These are phyloP conservation scores for Pseudomyrmex dendroicus DNA, from an alignment of 1,140 invertebrate species.

Conservation along the genomic window DNA sequence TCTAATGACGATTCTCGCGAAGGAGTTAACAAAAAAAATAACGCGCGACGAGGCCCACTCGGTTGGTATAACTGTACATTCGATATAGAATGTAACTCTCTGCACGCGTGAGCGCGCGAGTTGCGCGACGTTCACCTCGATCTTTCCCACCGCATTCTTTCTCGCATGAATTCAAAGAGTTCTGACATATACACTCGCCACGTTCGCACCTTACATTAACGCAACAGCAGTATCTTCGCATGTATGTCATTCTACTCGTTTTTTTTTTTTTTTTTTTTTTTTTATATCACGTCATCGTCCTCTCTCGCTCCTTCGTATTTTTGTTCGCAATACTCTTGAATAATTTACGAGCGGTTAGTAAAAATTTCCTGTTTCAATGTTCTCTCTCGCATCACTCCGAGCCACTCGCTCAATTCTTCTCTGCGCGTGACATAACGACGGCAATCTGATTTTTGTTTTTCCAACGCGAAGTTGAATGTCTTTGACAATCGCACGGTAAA, in stretches of 20 bases:
- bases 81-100: constrained; percentile 57
- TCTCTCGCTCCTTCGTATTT: background rate
- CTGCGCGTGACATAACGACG: background rate
- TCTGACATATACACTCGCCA: constrained; percentile 11
- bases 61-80: constrained; percentile 66
- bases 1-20: background rate
- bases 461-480: background rate
- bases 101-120: background rate
- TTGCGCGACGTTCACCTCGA: background rate
- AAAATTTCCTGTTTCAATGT: background rate
- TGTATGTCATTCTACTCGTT: background rate
- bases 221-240: constrained; percentile 8
- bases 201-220: constrained; percentile 37
- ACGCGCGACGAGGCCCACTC: constrained; percentile 30
- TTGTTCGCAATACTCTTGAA: background rate
- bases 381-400: background rate
- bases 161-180: constrained; percentile 32
- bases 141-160: constrained; percentile 29
- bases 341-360: constrained; percentile 19
- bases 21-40: constrained; percentile 61
- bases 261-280: constrained; percentile 13
- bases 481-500: constrained; percentile 26
- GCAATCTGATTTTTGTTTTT: constrained; percentile 10
- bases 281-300: background rate
- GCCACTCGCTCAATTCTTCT: background rate